Conservation (phyloP, 2,888 invertebrate genomes). For the Tridacna gigas region DNA sequence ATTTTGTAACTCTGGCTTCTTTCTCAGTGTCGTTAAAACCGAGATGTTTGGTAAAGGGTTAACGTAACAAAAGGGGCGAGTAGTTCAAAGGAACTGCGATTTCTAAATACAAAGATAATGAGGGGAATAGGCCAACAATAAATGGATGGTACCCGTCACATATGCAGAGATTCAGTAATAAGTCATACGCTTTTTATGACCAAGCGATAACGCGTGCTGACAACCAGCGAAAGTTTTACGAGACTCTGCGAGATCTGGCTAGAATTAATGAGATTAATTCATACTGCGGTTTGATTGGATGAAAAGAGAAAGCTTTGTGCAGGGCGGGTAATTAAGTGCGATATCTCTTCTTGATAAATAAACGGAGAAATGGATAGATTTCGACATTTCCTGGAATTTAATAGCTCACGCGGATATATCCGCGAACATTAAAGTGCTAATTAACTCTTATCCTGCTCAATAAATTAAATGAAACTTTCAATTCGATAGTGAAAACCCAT, state of each 20-base stretch:
- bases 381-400: neutral
- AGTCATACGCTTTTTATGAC: slow-evolving; percentile 1
- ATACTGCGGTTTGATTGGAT: slow-evolving; percentile 7
- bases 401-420: neutral
- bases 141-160: neutral
- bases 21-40: no score
- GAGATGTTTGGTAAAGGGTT: no score
- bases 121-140: neutral
- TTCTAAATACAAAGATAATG: no score
- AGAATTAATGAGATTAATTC: slow-evolving; percentile 26
- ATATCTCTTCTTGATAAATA: neutral
- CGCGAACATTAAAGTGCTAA: neutral
- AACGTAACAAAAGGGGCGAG: no score
- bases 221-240: slow-evolving; percentile 18
- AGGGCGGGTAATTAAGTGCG: neutral
- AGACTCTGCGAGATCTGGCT: slow-evolving; percentile 19
- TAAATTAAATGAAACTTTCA: no score
- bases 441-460: no score
- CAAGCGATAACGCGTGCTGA: neutral
- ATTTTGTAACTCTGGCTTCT: no score
- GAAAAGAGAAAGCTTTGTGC: neutral
- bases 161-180: slow-evolving; percentile 3
- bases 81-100: no score
- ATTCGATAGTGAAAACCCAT: no score
- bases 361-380: neutral